Evolutionary conservation across 1,140 invertebrate genomes (phyloP).

Genomic region (Halictus rubicundus): DNA sequence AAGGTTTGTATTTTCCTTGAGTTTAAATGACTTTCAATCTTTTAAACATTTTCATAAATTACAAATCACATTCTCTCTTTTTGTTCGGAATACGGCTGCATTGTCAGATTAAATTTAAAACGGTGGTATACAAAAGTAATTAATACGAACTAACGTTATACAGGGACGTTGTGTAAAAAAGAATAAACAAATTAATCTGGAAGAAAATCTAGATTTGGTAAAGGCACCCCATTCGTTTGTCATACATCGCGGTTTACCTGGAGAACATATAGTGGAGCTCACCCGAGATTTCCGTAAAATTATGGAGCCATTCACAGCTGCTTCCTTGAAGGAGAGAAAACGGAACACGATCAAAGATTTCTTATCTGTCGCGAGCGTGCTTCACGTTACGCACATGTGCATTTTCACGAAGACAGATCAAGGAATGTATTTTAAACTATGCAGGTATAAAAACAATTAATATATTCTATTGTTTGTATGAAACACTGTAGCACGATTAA

Average conservation of each 20-base stretch:
- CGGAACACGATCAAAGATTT: slow-evolving; percentile 96
- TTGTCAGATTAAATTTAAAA: too few relatives aligned
- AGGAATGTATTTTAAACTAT: slow-evolving; percentile 91
- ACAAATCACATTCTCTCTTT: too few relatives aligned
- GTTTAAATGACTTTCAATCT: background rate
- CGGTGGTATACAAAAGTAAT: too few relatives aligned
- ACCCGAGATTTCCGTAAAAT: slow-evolving; percentile 94
- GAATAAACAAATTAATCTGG: slow-evolving; percentile 75
- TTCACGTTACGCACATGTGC: slow-evolving; percentile 95
- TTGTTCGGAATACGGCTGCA: too few relatives aligned
- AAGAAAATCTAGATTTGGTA: slow-evolving; percentile 88
- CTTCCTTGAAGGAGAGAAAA: slow-evolving; percentile 88
- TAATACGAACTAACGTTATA: background rate
- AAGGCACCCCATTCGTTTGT: slow-evolving; percentile 98
- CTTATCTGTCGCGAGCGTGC: slow-evolving; percentile 90
- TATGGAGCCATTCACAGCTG: slow-evolving; percentile 98
- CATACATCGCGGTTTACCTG: slow-evolving; percentile 94
- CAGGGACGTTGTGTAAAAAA: slow-evolving; percentile 77
- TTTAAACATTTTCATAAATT: too few relatives aligned
- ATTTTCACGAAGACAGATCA: slow-evolving; percentile 92
- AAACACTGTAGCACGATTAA: background rate
- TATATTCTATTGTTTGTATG: background rate
- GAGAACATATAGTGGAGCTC: slow-evolving; percentile 90
- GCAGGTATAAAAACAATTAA: slow-evolving; percentile 66
- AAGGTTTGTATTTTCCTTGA: slow-evolving; percentile 44